These are phyloP conservation scores for Bagarius yarrelli DNA, from an alignment of 2,113 vertebrate genomes.

Conservation along the genomic window DNA sequence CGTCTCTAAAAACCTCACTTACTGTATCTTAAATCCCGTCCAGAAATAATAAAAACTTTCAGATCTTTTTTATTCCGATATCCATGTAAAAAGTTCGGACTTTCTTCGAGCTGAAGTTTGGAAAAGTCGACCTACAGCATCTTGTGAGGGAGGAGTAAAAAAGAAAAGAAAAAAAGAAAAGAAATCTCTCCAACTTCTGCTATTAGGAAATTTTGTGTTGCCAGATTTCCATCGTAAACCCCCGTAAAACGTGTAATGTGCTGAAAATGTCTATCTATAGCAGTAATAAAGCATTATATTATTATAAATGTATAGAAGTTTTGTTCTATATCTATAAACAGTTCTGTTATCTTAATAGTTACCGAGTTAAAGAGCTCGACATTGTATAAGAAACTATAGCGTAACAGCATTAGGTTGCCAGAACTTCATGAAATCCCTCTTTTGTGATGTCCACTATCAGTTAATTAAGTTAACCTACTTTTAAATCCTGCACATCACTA, in stretches of 20 bases:
- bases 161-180: no score
- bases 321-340: not conserved
- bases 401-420: not conserved
- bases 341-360: not conserved
- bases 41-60: not conserved
- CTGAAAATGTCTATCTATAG: not conserved
- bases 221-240: not conserved
- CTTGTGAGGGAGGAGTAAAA: slow-evolving; percentile 17
- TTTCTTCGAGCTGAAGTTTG: not conserved
- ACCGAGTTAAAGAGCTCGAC: not conserved
- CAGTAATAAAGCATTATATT: not conserved
- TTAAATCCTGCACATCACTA: not conserved
- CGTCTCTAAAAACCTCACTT: not conserved
- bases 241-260: no score
- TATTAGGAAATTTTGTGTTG: not conserved
- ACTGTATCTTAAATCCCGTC: not conserved
- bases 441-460: not conserved
- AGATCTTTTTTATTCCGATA: not conserved
- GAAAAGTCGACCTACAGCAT: not conserved
- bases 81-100: not conserved
- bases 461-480: not conserved
- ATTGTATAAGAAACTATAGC: not conserved
- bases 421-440: not conserved
- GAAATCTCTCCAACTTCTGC: not conserved
- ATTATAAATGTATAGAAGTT: not conserved